Conservation (phyloP, 2,113 vertebrate species). For the Ceyx margarethae region DNA sequence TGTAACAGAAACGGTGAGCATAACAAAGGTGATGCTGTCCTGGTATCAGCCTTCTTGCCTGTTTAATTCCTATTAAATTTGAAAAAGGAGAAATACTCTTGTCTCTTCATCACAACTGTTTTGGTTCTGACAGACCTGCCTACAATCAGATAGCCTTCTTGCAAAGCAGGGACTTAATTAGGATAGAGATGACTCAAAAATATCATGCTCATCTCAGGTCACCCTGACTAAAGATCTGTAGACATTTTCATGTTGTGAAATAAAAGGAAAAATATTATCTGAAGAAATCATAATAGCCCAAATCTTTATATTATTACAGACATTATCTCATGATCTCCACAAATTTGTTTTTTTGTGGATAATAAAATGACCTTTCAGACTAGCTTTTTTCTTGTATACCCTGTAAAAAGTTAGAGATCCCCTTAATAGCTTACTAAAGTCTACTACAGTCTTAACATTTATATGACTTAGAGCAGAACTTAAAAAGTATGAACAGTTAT, state of each 20-base stretch:
- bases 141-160: not conserved
- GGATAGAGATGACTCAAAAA: not conserved
- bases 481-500: not conserved
- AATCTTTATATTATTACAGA: not conserved
- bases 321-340: not conserved
- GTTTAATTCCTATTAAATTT: not conserved
- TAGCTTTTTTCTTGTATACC: not conserved
- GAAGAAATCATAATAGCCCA: not conserved
- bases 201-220: not conserved
- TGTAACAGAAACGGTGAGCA: rapidly evolving
- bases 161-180: not conserved
- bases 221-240: not conserved
- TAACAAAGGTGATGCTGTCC: not conserved
- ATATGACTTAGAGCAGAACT: not conserved
- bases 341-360: not conserved
- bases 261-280: not conserved
- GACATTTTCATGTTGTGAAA: not conserved
- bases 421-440: not conserved
- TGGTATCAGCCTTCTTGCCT: not conserved
- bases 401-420: not conserved
- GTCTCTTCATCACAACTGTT: not conserved
- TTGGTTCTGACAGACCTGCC: not conserved
- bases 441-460: not conserved
- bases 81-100: not conserved
- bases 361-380: not conserved